phyloP scores from a whole-genome alignment of 2,797 vertebrate species.

The Anisognathus igniventris region DNA sequence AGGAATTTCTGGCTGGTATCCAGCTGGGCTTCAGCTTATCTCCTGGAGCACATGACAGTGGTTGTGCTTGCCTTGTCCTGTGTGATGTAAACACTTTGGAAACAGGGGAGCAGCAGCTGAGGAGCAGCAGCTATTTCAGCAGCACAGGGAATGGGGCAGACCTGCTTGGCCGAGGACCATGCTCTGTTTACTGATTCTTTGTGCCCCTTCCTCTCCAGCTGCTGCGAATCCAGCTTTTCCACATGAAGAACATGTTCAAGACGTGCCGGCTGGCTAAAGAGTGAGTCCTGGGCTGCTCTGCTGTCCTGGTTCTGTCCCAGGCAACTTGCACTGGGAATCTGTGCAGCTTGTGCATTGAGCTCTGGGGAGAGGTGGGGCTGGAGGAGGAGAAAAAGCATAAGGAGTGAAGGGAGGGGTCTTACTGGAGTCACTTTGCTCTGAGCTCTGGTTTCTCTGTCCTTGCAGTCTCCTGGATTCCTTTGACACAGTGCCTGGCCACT shows the following conservation, averaged over 20 bases:
- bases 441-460: background rate
- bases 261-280: conserved; percentile 91
- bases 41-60: fast-evolving
- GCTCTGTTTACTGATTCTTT: background rate
- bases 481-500: conserved; percentile 86
- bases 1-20: background rate
- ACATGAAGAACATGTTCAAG: conserved; percentile 97
- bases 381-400: background rate
- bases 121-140: background rate
- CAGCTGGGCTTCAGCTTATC: background rate
- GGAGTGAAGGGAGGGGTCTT: background rate
- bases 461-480: conserved; percentile 87
- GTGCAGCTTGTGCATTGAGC: background rate
- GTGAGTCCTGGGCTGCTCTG: conserved; percentile 72
- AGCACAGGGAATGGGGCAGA: background rate
- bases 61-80: background rate
- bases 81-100: background rate
- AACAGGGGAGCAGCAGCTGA: background rate
- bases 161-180: background rate
- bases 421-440: background rate
- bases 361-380: background rate
- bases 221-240: conserved; percentile 88
- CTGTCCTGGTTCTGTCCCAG: background rate
- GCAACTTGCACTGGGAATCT: background rate
- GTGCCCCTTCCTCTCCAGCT: conserved; percentile 73